Percentiles rank a stretch among this genome's conserved stretches.
Conservation (phyloP, 2,797 vertebrate genomes). For the Hyperoplus immaculatus region DNA sequence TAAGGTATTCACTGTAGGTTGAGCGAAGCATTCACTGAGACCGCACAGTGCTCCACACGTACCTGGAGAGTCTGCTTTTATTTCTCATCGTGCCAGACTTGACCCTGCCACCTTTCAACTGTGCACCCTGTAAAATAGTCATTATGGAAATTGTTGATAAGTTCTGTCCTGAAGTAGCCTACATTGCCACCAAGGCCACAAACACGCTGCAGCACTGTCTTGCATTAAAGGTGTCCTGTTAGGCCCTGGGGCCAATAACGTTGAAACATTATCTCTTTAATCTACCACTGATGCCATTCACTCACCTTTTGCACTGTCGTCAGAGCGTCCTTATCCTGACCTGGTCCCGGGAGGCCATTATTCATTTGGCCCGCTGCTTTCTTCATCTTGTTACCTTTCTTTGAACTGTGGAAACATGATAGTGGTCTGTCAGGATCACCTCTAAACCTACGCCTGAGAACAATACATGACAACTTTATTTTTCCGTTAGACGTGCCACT, state of each 20-base stretch:
- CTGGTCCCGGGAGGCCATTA: slow-evolving; percentile 74
- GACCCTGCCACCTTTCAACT: slow-evolving; percentile 67
- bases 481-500: rapidly evolving
- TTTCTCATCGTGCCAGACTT: slow-evolving; percentile 69
- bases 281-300: slow-evolving; percentile 4
- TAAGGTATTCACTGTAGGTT: slow-evolving; percentile 28
- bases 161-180: not conserved
- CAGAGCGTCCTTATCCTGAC: slow-evolving; percentile 79
- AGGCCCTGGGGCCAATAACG: not conserved
- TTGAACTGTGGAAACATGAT: slow-evolving; percentile 79
- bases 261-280: not conserved
- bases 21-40: slow-evolving; percentile 2
- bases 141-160: not conserved
- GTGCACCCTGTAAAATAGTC: slow-evolving; percentile 68
- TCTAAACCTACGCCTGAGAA: not conserved
- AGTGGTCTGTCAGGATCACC: slow-evolving; percentile 2
- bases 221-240: not conserved
- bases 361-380: slow-evolving; percentile 78
- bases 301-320: slow-evolving; percentile 74
- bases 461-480: not conserved
- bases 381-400: slow-evolving; percentile 84
- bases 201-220: not conserved
- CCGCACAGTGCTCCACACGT: slow-evolving; percentile 18
- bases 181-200: not conserved
- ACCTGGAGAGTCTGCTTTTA: slow-evolving; percentile 81